Evolutionary conservation across 1,140 invertebrate genomes (phyloP), one percentile per base, ranked within the genome.

Genomic region (Rhopalosiphum padi): DNA sequence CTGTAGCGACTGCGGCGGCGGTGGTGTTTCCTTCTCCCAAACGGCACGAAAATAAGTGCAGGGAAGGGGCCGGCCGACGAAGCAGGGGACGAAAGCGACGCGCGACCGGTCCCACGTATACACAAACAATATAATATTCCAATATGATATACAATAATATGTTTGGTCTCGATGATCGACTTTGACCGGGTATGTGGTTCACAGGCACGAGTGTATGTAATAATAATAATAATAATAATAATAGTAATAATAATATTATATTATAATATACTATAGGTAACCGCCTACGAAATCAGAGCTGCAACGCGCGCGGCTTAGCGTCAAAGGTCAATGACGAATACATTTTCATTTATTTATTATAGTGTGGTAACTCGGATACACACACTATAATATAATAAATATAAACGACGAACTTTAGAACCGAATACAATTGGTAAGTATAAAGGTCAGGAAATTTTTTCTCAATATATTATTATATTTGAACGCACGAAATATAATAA

Each of bases 291-390:
- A 35, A 89, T 89, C 88, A 55, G 35, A n/a, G 37, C 25, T 68
- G 30, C 22, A 89, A 55, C 88, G n/a, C 35, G 3, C n/a, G 35
- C 7, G 46, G 46, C n/a, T 15, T 25, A 89, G 25, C 51, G 51
- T 89, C 51, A 89, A 89, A 89, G 88, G 88, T 89, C 88, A 89
- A 89, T 89, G 88, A 89, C 88, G 88, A 89, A 89, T 55, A 89
- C 88, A 89, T 55, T 53, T 89, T 89, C 46, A n/a, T 53, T 35
- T 53, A 89, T 55, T 30, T 48, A 22, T 43, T 48, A 48, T 35
- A 48, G 46, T 51, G 85, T 5, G 60, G 60, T n/a, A 77, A 77
- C 60, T 77, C 15, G 30, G 77, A n/a, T 82, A 86, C 25, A 86
- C 8, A 37, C 77, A 82, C 68, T 82, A 41, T 83, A 85, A 35